Conservation (phyloP, 2,797 vertebrate genomes). For the Manis pentadactyla region DNA sequence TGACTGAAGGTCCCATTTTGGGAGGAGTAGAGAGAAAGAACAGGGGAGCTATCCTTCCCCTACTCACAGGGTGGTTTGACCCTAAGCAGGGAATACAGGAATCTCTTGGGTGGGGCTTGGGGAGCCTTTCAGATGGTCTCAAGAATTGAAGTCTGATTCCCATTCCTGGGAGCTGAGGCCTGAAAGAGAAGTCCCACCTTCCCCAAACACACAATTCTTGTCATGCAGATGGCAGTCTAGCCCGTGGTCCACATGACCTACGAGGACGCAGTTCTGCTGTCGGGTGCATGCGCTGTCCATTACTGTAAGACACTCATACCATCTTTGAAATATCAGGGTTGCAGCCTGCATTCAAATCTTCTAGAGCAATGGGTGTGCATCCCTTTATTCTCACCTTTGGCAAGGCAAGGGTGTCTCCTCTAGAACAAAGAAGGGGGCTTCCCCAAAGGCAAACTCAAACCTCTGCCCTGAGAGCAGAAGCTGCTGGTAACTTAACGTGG, state of each 20-base stretch:
- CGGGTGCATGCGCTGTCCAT: accelerated
- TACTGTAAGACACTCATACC: background rate
- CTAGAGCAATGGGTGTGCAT: background rate
- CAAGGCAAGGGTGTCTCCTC: background rate
- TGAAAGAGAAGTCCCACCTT: background rate
- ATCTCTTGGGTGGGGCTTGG: background rate
- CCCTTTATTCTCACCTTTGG: background rate
- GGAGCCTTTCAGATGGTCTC: background rate
- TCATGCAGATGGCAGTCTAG: background rate
- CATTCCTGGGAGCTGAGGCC: background rate
- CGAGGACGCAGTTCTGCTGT: background rate
- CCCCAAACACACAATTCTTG: too few species aligned
- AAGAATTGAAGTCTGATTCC: background rate
- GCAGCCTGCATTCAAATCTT: background rate
- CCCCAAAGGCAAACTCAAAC: background rate
- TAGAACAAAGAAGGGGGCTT: background rate
- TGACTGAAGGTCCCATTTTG: background rate
- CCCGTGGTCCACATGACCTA: background rate
- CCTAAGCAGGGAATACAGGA: background rate
- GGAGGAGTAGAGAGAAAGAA: background rate
- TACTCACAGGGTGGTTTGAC: background rate
- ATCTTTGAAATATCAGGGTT: background rate
- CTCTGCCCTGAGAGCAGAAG: background rate
- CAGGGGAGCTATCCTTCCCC: background rate
- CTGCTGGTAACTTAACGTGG: background rate